A percentile compares a stretch with the other conserved stretches of the same genome.
Conservation (phyloP, 2,113 vertebrate genomes). For the Barnardius zonarius region DNA sequence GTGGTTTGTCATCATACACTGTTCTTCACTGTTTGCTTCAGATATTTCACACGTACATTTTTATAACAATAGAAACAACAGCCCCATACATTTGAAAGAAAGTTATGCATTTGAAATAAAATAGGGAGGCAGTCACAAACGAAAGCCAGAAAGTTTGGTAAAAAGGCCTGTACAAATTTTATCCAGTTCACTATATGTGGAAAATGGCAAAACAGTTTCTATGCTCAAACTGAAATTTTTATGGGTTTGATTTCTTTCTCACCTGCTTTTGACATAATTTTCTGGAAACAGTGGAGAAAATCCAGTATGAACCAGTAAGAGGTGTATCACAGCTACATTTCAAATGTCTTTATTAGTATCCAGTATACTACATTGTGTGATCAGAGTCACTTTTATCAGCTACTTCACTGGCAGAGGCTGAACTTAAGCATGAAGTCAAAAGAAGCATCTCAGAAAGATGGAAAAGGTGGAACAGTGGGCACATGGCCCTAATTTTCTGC, state of each 20-base stretch:
- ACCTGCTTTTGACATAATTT: not conserved
- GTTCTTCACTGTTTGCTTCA: not conserved
- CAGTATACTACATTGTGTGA: not conserved
- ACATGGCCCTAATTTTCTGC: not conserved
- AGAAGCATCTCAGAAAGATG: not conserved
- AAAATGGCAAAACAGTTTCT: not conserved
- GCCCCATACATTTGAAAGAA: not conserved
- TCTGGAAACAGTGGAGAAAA: not conserved
- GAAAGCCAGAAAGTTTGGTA: not conserved
- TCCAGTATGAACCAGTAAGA: not conserved
- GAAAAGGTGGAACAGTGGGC: accelerated
- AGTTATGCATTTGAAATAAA: not conserved
- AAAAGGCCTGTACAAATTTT: not conserved
- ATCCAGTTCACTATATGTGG: not conserved
- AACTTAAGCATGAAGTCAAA: not conserved
- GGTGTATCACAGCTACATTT: not conserved
- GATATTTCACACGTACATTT: not conserved
- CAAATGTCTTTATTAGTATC: not conserved
- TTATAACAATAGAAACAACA: not conserved
- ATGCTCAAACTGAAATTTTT: not conserved
- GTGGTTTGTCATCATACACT: not conserved
- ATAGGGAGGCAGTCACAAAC: not conserved
- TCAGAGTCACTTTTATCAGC: not conserved
- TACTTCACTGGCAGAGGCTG: not conserved
- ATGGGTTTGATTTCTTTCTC: not conserved